Conservation (phyloP, 2,797 vertebrate species). For the Spatula versicolor region DNA sequence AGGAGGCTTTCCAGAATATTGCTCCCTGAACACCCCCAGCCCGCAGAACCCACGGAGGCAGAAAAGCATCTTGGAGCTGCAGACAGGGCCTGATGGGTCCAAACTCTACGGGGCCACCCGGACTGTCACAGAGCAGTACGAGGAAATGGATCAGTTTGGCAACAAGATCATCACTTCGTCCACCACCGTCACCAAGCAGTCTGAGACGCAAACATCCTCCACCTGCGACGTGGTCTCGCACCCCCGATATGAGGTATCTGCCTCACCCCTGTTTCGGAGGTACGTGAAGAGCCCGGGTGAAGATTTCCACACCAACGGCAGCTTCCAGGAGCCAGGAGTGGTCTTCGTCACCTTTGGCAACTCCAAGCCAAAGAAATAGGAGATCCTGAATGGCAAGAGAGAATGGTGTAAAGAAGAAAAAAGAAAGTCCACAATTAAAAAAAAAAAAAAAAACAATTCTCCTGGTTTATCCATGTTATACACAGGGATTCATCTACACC, state of each 20-base stretch:
- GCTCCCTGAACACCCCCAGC: slow-evolving; percentile 32
- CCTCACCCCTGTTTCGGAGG: slow-evolving; percentile 77
- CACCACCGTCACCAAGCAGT: slow-evolving; percentile 81
- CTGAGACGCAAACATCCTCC: slow-evolving; percentile 77
- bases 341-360: slow-evolving; percentile 72
- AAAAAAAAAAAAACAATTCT: not conserved
- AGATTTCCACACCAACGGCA: slow-evolving; percentile 56
- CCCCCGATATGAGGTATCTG: slow-evolving; percentile 71
- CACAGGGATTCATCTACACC: not conserved
- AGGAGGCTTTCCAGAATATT: slow-evolving; percentile 36
- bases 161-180: slow-evolving; percentile 85
- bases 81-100: slow-evolving; percentile 77
- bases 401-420: not conserved
- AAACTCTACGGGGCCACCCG: slow-evolving; percentile 77
- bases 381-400: not conserved
- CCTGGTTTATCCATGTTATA: not conserved
- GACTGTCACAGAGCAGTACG: slow-evolving; percentile 83
- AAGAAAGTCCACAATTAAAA: not conserved
- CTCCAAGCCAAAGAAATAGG: slow-evolving; percentile 71
- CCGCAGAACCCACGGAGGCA: slow-evolving; percentile 72
- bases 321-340: slow-evolving; percentile 73
- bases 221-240: slow-evolving; percentile 65
- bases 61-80: slow-evolving; percentile 85
- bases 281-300: slow-evolving; percentile 71
- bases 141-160: slow-evolving; percentile 82